These are phyloP conservation scores for Phasianus colchicus DNA, from an alignment of 2,113 vertebrate genomes.

Conservation along the genomic window DNA sequence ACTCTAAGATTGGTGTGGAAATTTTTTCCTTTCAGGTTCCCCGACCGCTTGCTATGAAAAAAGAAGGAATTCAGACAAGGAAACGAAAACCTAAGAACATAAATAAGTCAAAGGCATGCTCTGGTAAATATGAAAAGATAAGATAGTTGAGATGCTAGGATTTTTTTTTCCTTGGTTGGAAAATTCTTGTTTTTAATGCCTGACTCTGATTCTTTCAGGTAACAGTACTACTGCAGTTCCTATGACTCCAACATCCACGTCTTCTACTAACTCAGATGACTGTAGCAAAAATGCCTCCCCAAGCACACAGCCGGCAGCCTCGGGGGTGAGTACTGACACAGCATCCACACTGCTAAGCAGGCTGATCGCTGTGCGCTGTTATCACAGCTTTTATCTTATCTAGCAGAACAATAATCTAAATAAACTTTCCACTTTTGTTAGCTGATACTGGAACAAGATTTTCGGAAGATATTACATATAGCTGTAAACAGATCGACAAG, in stretches of 20 bases:
- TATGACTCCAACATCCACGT: constrained; percentile 97
- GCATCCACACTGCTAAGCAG: neutral
- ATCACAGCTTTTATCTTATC: constrained; percentile 84
- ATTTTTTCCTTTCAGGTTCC: constrained; percentile 85
- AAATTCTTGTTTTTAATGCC: constrained; percentile 17
- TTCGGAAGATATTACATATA: constrained; percentile 73
- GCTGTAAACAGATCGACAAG: constrained; percentile 74
- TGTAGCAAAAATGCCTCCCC: constrained; percentile 94
- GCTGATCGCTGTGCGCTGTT: constrained; percentile 48
- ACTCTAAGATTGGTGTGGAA: neutral
- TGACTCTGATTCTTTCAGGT: constrained; percentile 78
- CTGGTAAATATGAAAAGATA: constrained; percentile 82
- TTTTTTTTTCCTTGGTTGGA: neutral
- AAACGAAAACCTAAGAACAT: constrained; percentile 99
- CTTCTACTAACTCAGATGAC: constrained; percentile 95
- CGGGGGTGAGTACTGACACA: constrained; percentile 83
- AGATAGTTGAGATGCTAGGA: neutral
- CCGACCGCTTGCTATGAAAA: constrained; percentile 98
- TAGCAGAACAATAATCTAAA: constrained; percentile 80
- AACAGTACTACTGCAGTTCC: constrained; percentile 89
- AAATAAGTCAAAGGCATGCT: constrained; percentile 93
- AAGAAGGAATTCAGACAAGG: constrained; percentile 99
- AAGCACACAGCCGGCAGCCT: constrained; percentile 83
- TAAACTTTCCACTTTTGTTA: constrained; percentile 78
- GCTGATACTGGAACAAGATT: constrained; percentile 76